phyloP scores from a whole-genome alignment of 2,888 invertebrate species.

The Hyposoter didymator region DNA sequence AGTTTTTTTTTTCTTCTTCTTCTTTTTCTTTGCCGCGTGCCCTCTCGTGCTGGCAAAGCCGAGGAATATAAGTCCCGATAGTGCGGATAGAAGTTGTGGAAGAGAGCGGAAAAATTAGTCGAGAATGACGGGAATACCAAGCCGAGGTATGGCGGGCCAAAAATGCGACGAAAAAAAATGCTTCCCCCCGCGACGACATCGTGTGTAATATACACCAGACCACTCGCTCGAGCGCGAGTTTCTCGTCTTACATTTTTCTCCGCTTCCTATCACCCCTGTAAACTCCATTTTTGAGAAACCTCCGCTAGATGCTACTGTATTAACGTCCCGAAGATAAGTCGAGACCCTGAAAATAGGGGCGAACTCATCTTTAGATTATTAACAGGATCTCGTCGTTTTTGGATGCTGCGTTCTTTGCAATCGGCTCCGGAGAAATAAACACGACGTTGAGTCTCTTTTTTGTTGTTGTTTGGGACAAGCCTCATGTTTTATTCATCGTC shows the following conservation, averaged over 20 bases:
- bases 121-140: background rate
- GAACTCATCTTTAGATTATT: background rate
- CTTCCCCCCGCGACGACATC: constrained; percentile 16
- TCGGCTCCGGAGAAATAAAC: background rate
- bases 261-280: background rate
- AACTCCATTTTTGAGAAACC: background rate
- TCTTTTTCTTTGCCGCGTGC: background rate
- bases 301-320: constrained; percentile 24
- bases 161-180: constrained; percentile 41
- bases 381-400: background rate
- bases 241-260: constrained; percentile 35
- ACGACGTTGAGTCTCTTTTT: background rate
- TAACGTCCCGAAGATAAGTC: constrained; percentile 18
- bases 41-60: background rate
- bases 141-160: constrained; percentile 27
- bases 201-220: constrained; percentile 22
- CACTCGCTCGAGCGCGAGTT: constrained; percentile 51
- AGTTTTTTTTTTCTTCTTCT: constrained; percentile 54
- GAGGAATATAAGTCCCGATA: constrained; percentile 53
- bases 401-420: background rate
- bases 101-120: constrained; percentile 3
- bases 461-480: background rate
- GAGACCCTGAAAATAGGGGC: background rate
- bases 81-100: constrained; percentile 17
- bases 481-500: background rate